Evolutionary conservation across 2,888 invertebrate species (phyloP), one percentile per base, ranked within the genome.

Genomic region (Nasonia oneida): DNA sequence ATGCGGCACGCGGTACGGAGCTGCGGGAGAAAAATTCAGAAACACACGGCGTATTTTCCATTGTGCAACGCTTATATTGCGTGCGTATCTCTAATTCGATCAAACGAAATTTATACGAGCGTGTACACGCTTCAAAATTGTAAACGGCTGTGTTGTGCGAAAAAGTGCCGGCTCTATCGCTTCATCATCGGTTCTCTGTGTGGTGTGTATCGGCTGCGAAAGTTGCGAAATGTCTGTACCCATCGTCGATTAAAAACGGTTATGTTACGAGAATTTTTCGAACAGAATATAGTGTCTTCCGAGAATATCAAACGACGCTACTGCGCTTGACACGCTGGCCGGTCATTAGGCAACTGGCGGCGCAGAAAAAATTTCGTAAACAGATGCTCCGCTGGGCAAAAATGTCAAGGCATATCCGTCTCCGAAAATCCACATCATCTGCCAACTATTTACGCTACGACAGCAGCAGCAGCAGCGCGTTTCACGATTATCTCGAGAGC

Each of bases 61-160:
- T 67, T 83, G 57, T 53, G 83, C 77, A 79, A 79, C 79, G 15
- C 3, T 73, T 78, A 78, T 47, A 53, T 84, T 84, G 73, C 78
- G 61, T 61, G 74, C 23, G 42, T 79, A 84, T 78, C 78, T 73
- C 15, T 64, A 64, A 79, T 79, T 53, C 77, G 77, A 71, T 83
- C 83, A 42, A 78, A 83, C 42, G 29, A 71, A 83, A 71, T 78
- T 78, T 50, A 53, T 57, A 61, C 71, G 78, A 33, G 61, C 29
- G 23, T 10, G 57, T 73, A 71, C 42, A 33, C 42, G 23, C 71
- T 77, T 82, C 67, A 75, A 75, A 82, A 75, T 82, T 74, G 33
- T 74, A 29, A 42, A 29, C 39, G 29, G 57, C 6, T 61, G 50
- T 42, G 64, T 81, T 33, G 33, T 8, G 74, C 4, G 64, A 75